phyloP scores from a whole-genome alignment of 2,888 invertebrate species.

The Sminthurides aquaticus region DNA sequence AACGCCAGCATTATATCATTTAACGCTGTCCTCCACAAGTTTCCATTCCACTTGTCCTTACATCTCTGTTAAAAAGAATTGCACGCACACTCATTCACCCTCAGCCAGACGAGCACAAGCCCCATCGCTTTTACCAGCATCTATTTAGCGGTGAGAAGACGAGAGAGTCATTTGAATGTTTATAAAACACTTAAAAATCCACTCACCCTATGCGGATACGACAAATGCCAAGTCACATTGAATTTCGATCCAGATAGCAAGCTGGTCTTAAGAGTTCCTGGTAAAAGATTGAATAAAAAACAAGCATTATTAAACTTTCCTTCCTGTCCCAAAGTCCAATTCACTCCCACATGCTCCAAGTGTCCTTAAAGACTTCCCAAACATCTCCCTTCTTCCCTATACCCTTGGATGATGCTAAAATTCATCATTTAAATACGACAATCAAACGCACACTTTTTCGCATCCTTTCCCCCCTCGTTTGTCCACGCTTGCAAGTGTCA shows the following conservation, averaged over 20 bases:
- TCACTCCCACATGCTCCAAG: no score
- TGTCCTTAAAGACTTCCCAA: no score
- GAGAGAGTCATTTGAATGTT: not conserved
- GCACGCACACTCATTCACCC: not conserved
- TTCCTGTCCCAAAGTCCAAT: no score
- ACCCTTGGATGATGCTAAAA: no score
- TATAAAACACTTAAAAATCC: slow-evolving; percentile 5
- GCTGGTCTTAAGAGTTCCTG: slow-evolving; percentile 38
- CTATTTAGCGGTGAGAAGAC: not conserved
- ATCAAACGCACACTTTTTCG: no score
- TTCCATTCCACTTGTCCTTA: not conserved
- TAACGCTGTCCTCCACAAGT: not conserved
- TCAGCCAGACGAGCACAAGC: no score
- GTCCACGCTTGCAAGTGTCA: no score
- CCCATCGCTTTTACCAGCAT: no score
- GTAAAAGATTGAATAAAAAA: not conserved
- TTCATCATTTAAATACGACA: no score
- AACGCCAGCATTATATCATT: no score
- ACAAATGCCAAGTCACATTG: slow-evolving; percentile 42
- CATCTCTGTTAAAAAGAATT: not conserved
- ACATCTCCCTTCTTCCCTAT: no score
- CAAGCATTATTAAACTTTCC: slow-evolving; percentile 5
- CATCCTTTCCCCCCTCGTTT: no score
- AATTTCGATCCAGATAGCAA: slow-evolving; percentile 38
- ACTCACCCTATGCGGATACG: slow-evolving; percentile 42